These are phyloP conservation scores for Ciconia boyciana DNA, from an alignment of 2,113 vertebrate genomes.

Conservation along the genomic window DNA sequence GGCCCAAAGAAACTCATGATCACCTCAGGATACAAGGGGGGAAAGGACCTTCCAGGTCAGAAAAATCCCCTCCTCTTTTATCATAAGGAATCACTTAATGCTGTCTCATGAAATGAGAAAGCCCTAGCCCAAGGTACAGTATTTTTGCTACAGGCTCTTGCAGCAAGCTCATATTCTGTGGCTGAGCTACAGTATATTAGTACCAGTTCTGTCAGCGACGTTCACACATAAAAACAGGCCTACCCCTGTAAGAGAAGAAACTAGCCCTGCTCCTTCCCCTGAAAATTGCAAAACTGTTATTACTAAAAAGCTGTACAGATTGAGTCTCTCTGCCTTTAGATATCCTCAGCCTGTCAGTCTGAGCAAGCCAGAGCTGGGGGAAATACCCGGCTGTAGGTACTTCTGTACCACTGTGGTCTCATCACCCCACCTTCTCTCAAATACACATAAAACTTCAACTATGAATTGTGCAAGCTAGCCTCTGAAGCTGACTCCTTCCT, in stretches of 20 bases:
- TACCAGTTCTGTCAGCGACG: not conserved
- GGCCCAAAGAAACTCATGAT: not conserved
- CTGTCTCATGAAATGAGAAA: not conserved
- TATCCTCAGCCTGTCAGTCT: not conserved
- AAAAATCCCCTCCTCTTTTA: not conserved
- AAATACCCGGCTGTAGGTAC: not conserved
- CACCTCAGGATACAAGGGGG: not conserved
- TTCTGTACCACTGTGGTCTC: not conserved
- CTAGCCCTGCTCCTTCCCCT: accelerated
- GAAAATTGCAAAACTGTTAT: not conserved
- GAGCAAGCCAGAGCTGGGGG: not conserved
- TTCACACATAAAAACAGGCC: not conserved
- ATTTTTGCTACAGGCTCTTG: not conserved
- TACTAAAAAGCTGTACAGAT: not conserved
- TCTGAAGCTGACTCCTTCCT: not conserved
- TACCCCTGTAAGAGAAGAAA: not conserved
- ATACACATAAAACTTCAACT: accelerated
- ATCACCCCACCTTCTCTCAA: not conserved
- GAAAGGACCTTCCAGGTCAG: not conserved
- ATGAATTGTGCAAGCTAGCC: not conserved
- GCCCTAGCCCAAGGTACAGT: not conserved
- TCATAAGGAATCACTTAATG: not conserved
- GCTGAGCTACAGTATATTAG: not conserved
- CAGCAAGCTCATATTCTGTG: not conserved
- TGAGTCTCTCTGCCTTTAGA: not conserved